Evolutionary conservation across 2,113 vertebrate species (phyloP).

Genomic region (Chloropsis hardwickii): DNA sequence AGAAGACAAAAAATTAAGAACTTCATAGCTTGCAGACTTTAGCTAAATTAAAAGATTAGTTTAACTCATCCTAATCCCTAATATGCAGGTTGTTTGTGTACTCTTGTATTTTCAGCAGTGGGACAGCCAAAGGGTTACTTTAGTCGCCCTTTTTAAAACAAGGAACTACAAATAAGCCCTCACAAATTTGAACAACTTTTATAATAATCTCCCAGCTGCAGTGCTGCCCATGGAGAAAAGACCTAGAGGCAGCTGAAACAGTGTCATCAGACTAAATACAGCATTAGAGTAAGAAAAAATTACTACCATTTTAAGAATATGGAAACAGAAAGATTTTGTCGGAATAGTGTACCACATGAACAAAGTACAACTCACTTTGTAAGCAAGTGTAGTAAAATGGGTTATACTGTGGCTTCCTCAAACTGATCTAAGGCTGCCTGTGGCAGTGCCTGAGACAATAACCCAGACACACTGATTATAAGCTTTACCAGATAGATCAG

Average conservation of each 20-base stretch:
- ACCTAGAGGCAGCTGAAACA: not conserved
- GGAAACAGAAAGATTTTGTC: not conserved
- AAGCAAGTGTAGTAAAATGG: not conserved
- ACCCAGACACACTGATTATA: conserved; percentile 21
- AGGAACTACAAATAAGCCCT: not conserved
- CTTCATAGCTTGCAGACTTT: not conserved
- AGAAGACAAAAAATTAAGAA: not conserved
- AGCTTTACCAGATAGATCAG: not conserved
- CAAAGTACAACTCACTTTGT: not conserved
- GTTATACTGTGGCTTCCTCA: not conserved
- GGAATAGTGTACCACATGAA: not conserved
- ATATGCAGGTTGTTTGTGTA: not conserved
- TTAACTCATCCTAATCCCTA: not conserved
- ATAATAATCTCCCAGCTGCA: not conserved
- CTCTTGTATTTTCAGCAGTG: not conserved
- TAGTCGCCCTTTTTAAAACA: not conserved
- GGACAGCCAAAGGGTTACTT: not conserved
- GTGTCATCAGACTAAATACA: not conserved
- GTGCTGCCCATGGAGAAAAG: not conserved
- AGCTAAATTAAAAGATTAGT: not conserved
- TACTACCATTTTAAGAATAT: not conserved
- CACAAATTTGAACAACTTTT: not conserved
- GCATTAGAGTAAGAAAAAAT: not conserved
- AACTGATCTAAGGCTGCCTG: not conserved
- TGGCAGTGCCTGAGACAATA: not conserved